Evolutionary conservation across 1,140 invertebrate genomes (phyloP), one percentile per base, ranked within the genome.

Genomic region (Orussus abietinus): DNA sequence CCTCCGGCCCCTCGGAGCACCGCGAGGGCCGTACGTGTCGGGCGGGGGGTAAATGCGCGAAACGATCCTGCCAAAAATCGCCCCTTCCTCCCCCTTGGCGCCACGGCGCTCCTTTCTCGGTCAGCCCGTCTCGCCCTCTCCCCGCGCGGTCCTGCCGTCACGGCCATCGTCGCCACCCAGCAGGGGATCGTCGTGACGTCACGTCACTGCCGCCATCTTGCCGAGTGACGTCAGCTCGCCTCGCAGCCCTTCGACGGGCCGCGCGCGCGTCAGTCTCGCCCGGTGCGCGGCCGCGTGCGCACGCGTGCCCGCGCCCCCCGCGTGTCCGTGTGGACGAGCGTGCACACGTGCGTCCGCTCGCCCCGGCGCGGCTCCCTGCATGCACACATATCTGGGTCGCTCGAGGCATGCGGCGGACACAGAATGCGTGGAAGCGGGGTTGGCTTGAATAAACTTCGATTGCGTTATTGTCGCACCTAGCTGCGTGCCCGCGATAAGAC

Each of bases 131-230:
- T 38, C 45, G 40, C 34, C 28, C 30, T 35, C 22, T 31, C 36
- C 11, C 21, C 39, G 26, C 47, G 48, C 45, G 30, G 38, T 21
- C 41, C 21, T 34, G n/a, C n/a, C n/a, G n/a, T n/a, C n/a, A n/a
- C n/a, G n/a, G n/a, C n/a, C n/a, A n/a, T n/a, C n/a, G n/a, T n/a
- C n/a, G n/a, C n/a, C n/a, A n/a, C n/a, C n/a, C 7, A 19, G 6
- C 25, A 32, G 40, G 46, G 36, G 31, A 42, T 44, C 41, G 50
- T 12, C 18, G 47, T 73, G 72, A 73, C 70, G 70, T 73, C 69
- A 72, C 54, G 36, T 53, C 46, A 45, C n/a, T n/a, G n/a, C 38
- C 57, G 61, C 66, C 69, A 72, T 68, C 59, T 69, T 70, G 57
- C 47, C 53, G 54, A 38, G 51, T 74, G 66, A 71, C 67, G 67